Evolutionary conservation across 1,140 invertebrate species (phyloP).

Genomic region (Lordiphosa clarofinis): DNA sequence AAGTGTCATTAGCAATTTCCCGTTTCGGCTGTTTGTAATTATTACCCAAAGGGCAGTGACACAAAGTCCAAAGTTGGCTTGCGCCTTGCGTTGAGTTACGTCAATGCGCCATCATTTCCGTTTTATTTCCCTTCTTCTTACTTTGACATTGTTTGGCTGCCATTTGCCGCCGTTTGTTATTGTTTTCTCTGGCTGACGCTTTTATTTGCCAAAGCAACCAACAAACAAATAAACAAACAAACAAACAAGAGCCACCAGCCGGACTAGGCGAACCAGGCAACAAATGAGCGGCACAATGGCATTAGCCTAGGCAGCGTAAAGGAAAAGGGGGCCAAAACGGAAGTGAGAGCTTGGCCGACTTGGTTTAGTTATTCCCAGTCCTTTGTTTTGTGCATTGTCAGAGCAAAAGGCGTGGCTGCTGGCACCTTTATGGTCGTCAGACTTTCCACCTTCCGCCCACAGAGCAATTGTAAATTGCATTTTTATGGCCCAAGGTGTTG

Average conservation of each 20-base stretch:
- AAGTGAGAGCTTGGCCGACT: slow-evolving; percentile 19
- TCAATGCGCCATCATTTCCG: slow-evolving; percentile 26
- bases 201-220: neutral
- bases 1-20: slow-evolving; percentile 37
- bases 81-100: slow-evolving; percentile 27
- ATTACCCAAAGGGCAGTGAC: slow-evolving; percentile 36
- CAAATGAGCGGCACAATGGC: slow-evolving; percentile 1
- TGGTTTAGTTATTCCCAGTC: neutral
- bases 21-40: slow-evolving; percentile 24
- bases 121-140: slow-evolving; percentile 3
- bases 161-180: slow-evolving; percentile 46
- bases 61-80: slow-evolving; percentile 19
- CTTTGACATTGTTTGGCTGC: slow-evolving; percentile 35
- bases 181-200: slow-evolving; percentile 17
- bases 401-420: slow-evolving; percentile 12
- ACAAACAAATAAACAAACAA: slow-evolving; percentile 17
- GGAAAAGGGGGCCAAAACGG: slow-evolving; percentile 7
- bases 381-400: slow-evolving; percentile 10
- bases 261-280: slow-evolving; percentile 11
- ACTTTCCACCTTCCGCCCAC: neutral
- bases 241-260: slow-evolving; percentile 23
- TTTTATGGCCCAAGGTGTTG: slow-evolving; percentile 47
- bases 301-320: neutral
- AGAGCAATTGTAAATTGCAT: slow-evolving; percentile 51
- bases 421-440: slow-evolving; percentile 3